These are phyloP conservation scores for Ligdia adustata DNA, from an alignment of 2,888 invertebrate genomes.

Conservation along the genomic window DNA sequence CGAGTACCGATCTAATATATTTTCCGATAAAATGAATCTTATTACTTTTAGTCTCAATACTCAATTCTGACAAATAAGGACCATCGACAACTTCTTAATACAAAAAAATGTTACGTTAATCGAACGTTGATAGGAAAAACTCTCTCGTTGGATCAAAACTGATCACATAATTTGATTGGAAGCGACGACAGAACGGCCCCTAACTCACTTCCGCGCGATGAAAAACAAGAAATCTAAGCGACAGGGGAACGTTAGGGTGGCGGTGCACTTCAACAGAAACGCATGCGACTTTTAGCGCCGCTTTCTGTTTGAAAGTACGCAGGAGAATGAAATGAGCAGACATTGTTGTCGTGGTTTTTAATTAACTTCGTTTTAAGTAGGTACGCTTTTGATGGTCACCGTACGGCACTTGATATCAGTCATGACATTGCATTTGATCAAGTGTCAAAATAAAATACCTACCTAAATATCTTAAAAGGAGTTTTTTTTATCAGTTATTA, in stretches of 20 bases:
- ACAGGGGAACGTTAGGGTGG: slow-evolving; percentile 35
- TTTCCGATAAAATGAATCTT: slow-evolving; percentile 7
- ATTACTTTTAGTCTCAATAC: not conserved
- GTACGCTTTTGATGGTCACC: too few relatives aligned
- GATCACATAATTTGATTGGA: slow-evolving; percentile 78
- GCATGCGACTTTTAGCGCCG: slow-evolving; percentile 8
- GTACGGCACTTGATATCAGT: too few relatives aligned
- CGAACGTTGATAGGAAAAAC: slow-evolving; percentile 58
- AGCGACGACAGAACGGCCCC: slow-evolving; percentile 69
- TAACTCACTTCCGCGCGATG: slow-evolving; percentile 68
- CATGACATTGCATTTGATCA: too few relatives aligned
- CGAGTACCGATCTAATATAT: slow-evolving; percentile 2
- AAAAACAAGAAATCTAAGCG: slow-evolving; percentile 73
- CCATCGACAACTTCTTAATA: slow-evolving; percentile 38
- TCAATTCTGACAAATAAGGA: slow-evolving; percentile 17
- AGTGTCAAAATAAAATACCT: too few relatives aligned
- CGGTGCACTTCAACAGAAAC: not conserved
- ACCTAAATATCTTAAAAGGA: too few relatives aligned
- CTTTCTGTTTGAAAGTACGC: not conserved
- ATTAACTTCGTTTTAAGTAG: not conserved
- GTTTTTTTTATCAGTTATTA: too few relatives aligned
- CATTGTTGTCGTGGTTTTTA: slow-evolving; percentile 29
- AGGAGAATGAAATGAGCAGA: slow-evolving; percentile 32
- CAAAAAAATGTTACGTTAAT: slow-evolving; percentile 53
- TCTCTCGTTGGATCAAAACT: slow-evolving; percentile 68